Conservation (phyloP, 2,888 invertebrate species). For the Galerucella pusilla region DNA sequence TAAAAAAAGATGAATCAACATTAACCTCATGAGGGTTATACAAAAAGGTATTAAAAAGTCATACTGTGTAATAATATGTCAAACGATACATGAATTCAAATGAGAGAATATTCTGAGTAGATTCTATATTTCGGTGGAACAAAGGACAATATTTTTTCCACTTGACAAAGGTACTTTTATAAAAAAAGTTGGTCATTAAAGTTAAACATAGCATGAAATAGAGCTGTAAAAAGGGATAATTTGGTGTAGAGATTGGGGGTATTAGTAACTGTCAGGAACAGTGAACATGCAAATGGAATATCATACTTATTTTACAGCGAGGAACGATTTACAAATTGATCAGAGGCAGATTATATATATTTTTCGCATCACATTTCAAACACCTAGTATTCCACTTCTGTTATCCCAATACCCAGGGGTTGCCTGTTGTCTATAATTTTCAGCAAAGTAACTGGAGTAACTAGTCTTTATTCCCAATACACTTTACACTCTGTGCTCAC, state of each 20-base stretch:
- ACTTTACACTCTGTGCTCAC: no score
- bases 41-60: slow-evolving; percentile 40
- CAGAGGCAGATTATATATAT: no score
- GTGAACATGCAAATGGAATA: no score
- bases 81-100: slow-evolving; percentile 34
- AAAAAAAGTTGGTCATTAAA: slow-evolving; percentile 19
- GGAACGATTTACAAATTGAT: no score
- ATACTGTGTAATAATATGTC: slow-evolving; percentile 42
- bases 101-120: slow-evolving; percentile 17
- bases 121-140: slow-evolving; percentile 19
- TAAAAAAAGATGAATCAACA: slow-evolving; percentile 36
- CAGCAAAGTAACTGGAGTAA: no score
- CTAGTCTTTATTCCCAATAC: no score
- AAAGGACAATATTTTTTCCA: slow-evolving; percentile 31
- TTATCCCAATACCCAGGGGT: no score
- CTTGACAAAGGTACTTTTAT: slow-evolving; percentile 26
- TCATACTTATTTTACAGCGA: no score
- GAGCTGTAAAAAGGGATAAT: slow-evolving; percentile 19
- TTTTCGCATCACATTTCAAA: no score
- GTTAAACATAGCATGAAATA: slow-evolving; percentile 21
- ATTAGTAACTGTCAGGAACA: background rate
- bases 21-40: slow-evolving; percentile 36
- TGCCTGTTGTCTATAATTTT: no score
- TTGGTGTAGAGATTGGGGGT: background rate
- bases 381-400: no score